Conservation (phyloP, 2,113 vertebrate genomes). For the Anoplopoma fimbria region DNA sequence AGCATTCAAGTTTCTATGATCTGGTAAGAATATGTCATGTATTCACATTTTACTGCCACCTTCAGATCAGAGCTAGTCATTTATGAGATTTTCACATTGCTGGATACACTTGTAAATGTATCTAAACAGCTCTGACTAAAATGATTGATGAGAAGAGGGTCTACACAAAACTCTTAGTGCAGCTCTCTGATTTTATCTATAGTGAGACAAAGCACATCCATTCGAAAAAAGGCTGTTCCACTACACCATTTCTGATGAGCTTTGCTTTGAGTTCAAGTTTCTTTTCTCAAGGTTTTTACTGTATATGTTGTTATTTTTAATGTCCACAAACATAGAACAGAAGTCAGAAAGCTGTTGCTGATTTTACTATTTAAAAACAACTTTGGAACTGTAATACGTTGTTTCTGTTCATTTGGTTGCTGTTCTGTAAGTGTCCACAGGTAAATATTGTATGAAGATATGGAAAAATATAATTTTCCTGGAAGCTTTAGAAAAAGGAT, state of each 20-base stretch:
- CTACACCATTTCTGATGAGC: not conserved
- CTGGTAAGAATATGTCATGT: constrained; percentile 7
- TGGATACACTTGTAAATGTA: constrained; percentile 7
- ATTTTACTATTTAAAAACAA: constrained; percentile 28
- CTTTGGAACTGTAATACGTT: constrained; percentile 15
- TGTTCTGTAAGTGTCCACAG: not conserved
- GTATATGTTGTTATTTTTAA: not conserved
- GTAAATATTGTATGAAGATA: constrained; percentile 25
- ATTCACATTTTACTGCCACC: constrained; percentile 9
- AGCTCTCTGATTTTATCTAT: not conserved
- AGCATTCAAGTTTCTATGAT: constrained; percentile 47
- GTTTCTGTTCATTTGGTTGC: constrained; percentile 1
- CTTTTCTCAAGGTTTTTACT: not conserved
- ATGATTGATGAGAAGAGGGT: not conserved
- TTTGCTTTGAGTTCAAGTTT: constrained; percentile 8
- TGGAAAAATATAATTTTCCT: constrained; percentile 8
- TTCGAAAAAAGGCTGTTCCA: constrained; percentile 8
- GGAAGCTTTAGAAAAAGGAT: constrained; percentile 25
- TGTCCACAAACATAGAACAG: constrained; percentile 26
- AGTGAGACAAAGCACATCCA: not conserved
- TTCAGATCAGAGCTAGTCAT: not conserved
- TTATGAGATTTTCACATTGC: constrained; percentile 3
- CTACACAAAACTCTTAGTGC: not conserved
- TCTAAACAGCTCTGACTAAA: not conserved
- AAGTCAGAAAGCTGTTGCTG: constrained; percentile 18